Evolutionary conservation across 2,888 invertebrate genomes (phyloP).

Genomic region (Litoditis marina): DNA sequence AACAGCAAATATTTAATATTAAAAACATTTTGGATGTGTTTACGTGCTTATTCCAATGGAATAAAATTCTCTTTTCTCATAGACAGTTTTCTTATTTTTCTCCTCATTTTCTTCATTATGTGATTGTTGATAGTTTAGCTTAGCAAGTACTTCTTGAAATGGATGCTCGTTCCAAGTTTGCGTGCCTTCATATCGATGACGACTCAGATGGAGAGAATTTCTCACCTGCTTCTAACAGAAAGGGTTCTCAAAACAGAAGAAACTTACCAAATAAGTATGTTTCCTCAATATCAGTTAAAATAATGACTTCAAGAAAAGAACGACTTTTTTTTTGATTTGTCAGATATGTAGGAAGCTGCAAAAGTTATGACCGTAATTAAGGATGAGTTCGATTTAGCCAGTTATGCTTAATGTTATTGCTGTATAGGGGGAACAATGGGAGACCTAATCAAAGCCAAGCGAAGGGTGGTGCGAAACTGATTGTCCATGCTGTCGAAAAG

Average conservation of each 20-base stretch:
- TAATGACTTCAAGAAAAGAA: not conserved
- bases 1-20: not conserved
- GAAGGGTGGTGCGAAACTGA: slow-evolving; percentile 4
- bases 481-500: slow-evolving; percentile 5
- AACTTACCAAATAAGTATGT: not conserved
- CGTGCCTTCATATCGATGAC: slow-evolving; percentile 11
- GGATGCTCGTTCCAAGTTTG: slow-evolving; percentile 8
- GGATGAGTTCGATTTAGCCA: too few relatives aligned
- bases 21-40: not conserved
- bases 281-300: not conserved
- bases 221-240: not conserved
- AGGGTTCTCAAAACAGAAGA: not conserved
- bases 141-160: too few relatives aligned
- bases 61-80: too few relatives aligned
- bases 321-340: not conserved
- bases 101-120: too few relatives aligned
- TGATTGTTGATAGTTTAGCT: too few relatives aligned
- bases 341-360: too few relatives aligned
- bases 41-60: too few relatives aligned
- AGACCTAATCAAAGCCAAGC: too few relatives aligned
- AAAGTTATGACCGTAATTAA: too few relatives aligned
- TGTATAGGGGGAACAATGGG: too few relatives aligned
- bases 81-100: too few relatives aligned
- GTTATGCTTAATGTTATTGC: too few relatives aligned
- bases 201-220: slow-evolving; percentile 10